Percentiles rank a stretch among this genome's conserved stretches.
phyloP scores from a whole-genome alignment of 2,888 invertebrate genomes.

The Marasmarcha lunaedactyla region DNA sequence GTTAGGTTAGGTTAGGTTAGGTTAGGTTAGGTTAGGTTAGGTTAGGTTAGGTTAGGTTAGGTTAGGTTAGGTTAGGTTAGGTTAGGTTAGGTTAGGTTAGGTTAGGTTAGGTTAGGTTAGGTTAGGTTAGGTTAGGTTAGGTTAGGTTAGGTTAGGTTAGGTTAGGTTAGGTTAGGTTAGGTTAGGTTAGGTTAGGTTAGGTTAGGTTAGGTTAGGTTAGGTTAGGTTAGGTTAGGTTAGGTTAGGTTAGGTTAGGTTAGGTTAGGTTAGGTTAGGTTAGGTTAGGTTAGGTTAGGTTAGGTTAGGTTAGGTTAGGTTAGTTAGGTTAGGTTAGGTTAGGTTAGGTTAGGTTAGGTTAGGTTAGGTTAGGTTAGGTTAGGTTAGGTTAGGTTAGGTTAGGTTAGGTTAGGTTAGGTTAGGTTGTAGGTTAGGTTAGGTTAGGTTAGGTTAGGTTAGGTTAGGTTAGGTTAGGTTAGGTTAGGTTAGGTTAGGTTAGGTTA shows the following conservation, averaged over 20 bases:
- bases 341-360: slow-evolving; percentile 17
- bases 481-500: slow-evolving; percentile 11
- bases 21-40: slow-evolving; percentile 9
- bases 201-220: slow-evolving; percentile 12
- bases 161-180: slow-evolving; percentile 11
- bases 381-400: slow-evolving; percentile 18
- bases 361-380: slow-evolving; percentile 18
- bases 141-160: slow-evolving; percentile 12
- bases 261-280: slow-evolving; percentile 13
- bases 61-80: slow-evolving; percentile 9
- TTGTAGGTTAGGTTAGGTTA: neutral
- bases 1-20: slow-evolving; percentile 10
- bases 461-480: slow-evolving; percentile 12
- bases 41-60: slow-evolving; percentile 9
- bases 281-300: slow-evolving; percentile 18
- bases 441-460: neutral
- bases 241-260: slow-evolving; percentile 14
- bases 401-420: slow-evolving; percentile 13
- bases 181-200: slow-evolving; percentile 13
- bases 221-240: slow-evolving; percentile 14
- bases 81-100: slow-evolving; percentile 9
- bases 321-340: slow-evolving; percentile 13
- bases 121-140: slow-evolving; percentile 14
- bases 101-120: slow-evolving; percentile 14
- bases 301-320: slow-evolving; percentile 17